Conservation (phyloP, 1,140 invertebrate genomes). For the Musca vetustissima region DNA sequence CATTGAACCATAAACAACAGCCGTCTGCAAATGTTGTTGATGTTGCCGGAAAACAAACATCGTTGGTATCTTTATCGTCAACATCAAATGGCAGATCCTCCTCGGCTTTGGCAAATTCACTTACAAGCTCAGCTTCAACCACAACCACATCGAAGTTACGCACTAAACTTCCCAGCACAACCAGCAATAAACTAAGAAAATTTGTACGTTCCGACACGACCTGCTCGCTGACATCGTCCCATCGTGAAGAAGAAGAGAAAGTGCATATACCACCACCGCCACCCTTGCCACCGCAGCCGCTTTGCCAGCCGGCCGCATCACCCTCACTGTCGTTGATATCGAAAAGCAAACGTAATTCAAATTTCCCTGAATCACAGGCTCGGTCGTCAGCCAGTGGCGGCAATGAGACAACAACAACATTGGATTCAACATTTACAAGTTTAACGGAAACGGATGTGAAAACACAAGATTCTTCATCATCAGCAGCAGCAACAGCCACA, state of each 20-base stretch:
- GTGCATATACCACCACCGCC: constrained; percentile 41
- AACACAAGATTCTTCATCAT: constrained; percentile 6
- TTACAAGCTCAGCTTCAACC: not conserved
- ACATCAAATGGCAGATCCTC: not conserved
- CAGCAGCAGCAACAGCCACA: not conserved
- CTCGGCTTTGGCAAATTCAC: not conserved
- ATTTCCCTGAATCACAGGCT: constrained; percentile 7
- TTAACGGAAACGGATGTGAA: constrained; percentile 24
- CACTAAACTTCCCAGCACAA: constrained; percentile 12
- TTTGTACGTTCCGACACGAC: not conserved
- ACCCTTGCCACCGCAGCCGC: constrained; percentile 39
- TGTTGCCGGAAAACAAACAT: too few relatives aligned
- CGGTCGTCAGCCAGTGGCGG: not conserved
- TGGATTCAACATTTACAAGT: not conserved
- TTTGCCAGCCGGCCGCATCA: constrained; percentile 26
- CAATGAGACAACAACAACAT: not conserved
- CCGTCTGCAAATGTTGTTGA: too few relatives aligned
- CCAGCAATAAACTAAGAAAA: constrained; percentile 18
- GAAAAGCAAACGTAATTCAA: constrained; percentile 25
- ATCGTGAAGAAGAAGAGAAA: not conserved
- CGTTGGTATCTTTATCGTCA: not conserved
- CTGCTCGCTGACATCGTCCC: constrained; percentile 2
- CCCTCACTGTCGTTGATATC: constrained; percentile 24
- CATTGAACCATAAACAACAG: too few relatives aligned
- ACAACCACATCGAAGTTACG: constrained; percentile 5